Evolutionary conservation across 2,113 vertebrate genomes (phyloP).

Genomic region (Microcebus jonahi): DNA sequence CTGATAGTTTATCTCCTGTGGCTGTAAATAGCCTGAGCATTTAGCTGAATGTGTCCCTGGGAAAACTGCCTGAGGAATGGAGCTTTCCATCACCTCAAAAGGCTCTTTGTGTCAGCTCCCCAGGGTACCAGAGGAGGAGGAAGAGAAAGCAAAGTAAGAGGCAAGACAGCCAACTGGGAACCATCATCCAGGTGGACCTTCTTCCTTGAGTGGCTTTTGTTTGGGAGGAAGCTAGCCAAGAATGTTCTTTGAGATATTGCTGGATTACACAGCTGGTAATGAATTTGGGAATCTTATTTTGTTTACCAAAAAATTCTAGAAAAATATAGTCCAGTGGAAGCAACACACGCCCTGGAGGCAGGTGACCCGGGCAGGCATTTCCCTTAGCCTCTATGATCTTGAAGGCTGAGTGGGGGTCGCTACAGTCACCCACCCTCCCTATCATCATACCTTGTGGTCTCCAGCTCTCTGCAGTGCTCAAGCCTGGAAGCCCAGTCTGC

Average conservation of each 20-base stretch:
- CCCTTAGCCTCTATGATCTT: not conserved
- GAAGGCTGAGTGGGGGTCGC: not conserved
- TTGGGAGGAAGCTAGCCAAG: constrained; percentile 37
- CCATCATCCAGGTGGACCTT: not conserved
- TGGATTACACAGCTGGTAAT: constrained; percentile 16
- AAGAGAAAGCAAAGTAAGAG: not conserved
- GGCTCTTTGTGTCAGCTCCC: constrained; percentile 14
- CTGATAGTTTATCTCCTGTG: constrained; percentile 42
- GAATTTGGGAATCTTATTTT: constrained; percentile 16
- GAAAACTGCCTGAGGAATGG: not conserved
- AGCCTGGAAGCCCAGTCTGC: not conserved
- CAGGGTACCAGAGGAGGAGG: not conserved
- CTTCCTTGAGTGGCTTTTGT: constrained; percentile 36
- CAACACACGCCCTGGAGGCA: not conserved
- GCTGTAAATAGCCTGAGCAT: not conserved
- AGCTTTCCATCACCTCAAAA: not conserved
- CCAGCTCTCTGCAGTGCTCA: not conserved
- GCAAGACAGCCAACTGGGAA: not conserved
- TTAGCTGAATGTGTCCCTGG: not conserved
- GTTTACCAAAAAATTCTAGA: constrained; percentile 35
- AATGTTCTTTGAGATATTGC: constrained; percentile 41
- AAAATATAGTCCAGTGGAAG: not conserved
- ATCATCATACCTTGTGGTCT: not conserved
- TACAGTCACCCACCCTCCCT: not conserved
- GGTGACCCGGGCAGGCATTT: not conserved